A percentile compares a stretch with the other conserved stretches of the same genome.
phyloP scores from a whole-genome alignment of 2,113 vertebrate genomes.

The Tympanuchus pallidicinctus region DNA sequence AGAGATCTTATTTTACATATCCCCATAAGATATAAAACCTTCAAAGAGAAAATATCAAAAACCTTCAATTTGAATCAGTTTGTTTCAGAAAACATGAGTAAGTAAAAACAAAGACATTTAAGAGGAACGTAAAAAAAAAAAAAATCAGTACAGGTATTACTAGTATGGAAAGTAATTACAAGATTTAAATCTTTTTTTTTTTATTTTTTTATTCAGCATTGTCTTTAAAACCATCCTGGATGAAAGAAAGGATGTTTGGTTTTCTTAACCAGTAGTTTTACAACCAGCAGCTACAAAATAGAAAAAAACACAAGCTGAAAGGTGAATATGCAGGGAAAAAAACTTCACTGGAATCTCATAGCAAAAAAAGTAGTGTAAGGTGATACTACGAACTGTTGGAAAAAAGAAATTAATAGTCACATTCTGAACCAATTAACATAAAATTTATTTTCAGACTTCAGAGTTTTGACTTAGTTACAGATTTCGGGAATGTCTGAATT shows the following conservation, averaged over 20 bases:
- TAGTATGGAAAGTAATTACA: slow-evolving; percentile 47
- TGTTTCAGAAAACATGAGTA: slow-evolving; percentile 68
- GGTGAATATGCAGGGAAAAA: neutral
- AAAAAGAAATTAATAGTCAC: neutral
- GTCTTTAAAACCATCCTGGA: slow-evolving; percentile 50
- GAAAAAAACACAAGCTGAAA: neutral
- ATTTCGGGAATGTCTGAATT: neutral
- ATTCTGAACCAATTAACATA: neutral
- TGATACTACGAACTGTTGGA: neutral
- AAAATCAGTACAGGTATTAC: slow-evolving; percentile 16
- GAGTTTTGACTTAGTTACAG: neutral
- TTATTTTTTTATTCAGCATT: slow-evolving; percentile 20
- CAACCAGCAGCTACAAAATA: neutral
- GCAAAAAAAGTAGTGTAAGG: neutral
- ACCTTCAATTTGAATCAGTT: slow-evolving; percentile 62
- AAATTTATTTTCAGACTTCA: neutral
- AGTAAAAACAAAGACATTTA: slow-evolving; percentile 61
- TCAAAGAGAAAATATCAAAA: slow-evolving; percentile 81
- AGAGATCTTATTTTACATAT: slow-evolving; percentile 81
- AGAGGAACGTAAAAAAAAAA: slow-evolving; percentile 27
- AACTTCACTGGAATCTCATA: neutral
- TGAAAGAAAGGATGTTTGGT: slow-evolving; percentile 45
- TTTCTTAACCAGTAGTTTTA: slow-evolving; percentile 55
- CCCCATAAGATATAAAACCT: slow-evolving; percentile 82
- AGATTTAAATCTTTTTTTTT: slow-evolving; percentile 23